Percentiles rank a stretch among this genome's conserved stretches.
phyloP scores from a whole-genome alignment of 1,140 invertebrate species.

The Drosophila setifemur region DNA sequence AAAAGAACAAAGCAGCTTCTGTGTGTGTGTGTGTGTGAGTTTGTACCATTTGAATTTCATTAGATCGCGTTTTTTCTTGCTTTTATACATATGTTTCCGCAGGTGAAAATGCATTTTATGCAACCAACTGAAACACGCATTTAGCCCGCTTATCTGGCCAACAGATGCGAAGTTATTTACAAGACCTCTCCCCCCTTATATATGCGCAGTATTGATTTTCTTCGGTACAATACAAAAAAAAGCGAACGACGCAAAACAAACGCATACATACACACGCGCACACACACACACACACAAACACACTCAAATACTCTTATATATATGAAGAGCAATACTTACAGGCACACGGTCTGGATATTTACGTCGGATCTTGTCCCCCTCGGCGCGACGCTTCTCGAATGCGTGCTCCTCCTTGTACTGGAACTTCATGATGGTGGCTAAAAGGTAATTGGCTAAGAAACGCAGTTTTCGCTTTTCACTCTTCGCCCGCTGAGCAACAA shows the following conservation, averaged over 20 bases:
- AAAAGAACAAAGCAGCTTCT: slow-evolving; percentile 40
- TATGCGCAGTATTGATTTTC: slow-evolving; percentile 79
- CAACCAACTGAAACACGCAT: slow-evolving; percentile 2
- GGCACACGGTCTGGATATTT: slow-evolving; percentile 98
- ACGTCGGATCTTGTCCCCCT: slow-evolving; percentile 88
- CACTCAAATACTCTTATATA: slow-evolving; percentile 2
- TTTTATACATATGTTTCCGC: slow-evolving; percentile 14
- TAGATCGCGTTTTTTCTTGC: slow-evolving; percentile 10
- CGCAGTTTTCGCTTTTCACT: slow-evolving; percentile 79
- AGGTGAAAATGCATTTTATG: slow-evolving; percentile 26
- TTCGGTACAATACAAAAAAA: slow-evolving; percentile 44
- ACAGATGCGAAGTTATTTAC: slow-evolving; percentile 34
- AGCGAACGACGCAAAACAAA: slow-evolving; percentile 74
- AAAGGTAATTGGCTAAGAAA: slow-evolving; percentile 69
- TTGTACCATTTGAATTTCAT: slow-evolving; percentile 43
- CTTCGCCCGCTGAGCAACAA: slow-evolving; percentile 1
- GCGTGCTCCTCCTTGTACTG: slow-evolving; percentile 99
- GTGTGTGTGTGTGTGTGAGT: slow-evolving; percentile 12
- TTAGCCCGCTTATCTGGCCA: not conserved
- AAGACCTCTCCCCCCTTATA: slow-evolving; percentile 33
- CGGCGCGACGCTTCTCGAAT: slow-evolving; percentile 98
- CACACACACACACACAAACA: slow-evolving; percentile 11
- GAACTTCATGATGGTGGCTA: slow-evolving; percentile 93
- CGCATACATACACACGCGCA: slow-evolving; percentile 53
- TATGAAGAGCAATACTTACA: slow-evolving; percentile 90